Evolutionary conservation across 2,888 invertebrate genomes (phyloP), one percentile per base, ranked within the genome.

Genomic region (Odontocerum albicorne): DNA sequence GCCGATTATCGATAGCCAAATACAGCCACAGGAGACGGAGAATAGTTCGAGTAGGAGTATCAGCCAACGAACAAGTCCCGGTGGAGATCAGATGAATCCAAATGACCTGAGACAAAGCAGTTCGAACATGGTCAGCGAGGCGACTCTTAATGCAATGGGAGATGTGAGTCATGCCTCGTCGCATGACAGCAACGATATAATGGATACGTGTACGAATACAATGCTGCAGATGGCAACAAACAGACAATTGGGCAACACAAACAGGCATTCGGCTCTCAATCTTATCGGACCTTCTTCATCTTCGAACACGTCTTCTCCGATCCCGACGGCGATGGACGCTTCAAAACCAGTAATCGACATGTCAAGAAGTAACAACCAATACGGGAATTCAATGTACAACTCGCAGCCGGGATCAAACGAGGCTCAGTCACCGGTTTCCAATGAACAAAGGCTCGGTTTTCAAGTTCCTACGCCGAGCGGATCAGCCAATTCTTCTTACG

Each of bases 1-100:
- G 45, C 87, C 84, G 70, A 63, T 64, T 51, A 50, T 62, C 27
- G 59, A 64, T 45, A 54, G 69, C 67, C 36, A 62, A 31, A 62
- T 63, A 13, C 57, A 57, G n/a, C 59, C 53, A 10, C 59, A 57
- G 7, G 61, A 61, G 15, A 49, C 44, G 1, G 60, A 62, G 13
- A 57, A 57, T 38, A 59, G 60, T 61, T 49, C 62, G 54, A 57
- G 64, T 63, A 50, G 53, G 50, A 42, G 61, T 61, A 13, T 66
- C 62, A 62, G 67, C 33, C 63, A 71, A 46, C 67, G 69, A 42
- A 64, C 62, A 17, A 65, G 63, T 51, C 60, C 63, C 7, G 71
- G 73, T 59, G 82, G 82, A 62, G 79, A 81, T 63, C 74, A 79
- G 27, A 70, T 77, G 62, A 74, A 79, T 63, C 77, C 49, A 2